Base-by-base conservation (phyloP, 1,140 invertebrate genomes). In the Pollicipes pollicipes region DNA sequence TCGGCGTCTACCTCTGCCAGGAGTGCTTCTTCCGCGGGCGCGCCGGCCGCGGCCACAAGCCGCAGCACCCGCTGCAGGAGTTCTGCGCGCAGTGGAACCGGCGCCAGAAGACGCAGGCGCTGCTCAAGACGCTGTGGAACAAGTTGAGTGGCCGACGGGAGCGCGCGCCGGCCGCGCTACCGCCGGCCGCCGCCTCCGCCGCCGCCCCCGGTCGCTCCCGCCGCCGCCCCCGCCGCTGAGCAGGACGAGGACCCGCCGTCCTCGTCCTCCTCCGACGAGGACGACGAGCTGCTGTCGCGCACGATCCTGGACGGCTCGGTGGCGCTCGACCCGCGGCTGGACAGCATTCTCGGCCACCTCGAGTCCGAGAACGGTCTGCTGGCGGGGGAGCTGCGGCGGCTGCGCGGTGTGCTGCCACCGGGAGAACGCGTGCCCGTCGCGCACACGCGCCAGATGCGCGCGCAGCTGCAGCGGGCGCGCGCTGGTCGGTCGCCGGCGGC, bases 381-480 rank as follows among this genome's bases (percentile, higher is more conserved):
- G 86, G 21, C 81, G 97, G 0, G 98, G 98, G 90, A 78, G 94
- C 71, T 87, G 88, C 68, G 95, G 99, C 69, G 88, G 88, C 75
- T 95, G 95, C 3, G 96, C 95, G 16, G 89, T 93, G 73, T 97
- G 99, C 80, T 97, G 97, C 13, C 98, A 95, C 0, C 99, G 97
- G 0, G 99, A 95, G 78, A 97, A 97, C 30, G 97, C 97, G 0
- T 99, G 99, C 83, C 95, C 1, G 85, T 89, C 13, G 87, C 88
- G 73, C 88, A 90, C 0, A 78, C 93, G 16, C 83, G 88, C 80
- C 82, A 85, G 6, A 74, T 99, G 67, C 81, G 91, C 75, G 93
- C 98, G 72, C 96, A 99, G 78, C 89, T 90, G 32, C 78, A 99
- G 45, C 84, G 88, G 0, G 68, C 98, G 97, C 79, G 86, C 96